These are phyloP conservation scores for Portevinia maculata DNA, from an alignment of 2,888 invertebrate species.

Conservation along the genomic window DNA sequence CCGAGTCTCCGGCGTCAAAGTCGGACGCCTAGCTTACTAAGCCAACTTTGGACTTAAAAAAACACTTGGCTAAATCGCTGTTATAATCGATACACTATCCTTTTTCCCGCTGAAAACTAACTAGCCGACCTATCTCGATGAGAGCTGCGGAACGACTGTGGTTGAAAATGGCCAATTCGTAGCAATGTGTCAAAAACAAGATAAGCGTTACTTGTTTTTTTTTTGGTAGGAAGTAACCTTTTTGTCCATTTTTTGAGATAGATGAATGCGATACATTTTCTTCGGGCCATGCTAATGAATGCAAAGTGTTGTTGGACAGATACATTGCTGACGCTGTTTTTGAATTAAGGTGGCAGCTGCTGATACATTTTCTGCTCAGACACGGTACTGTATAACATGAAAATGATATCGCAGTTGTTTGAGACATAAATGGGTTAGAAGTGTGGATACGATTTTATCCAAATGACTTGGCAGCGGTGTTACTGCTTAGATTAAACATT, in stretches of 20 bases:
- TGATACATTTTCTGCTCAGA: constrained; percentile 67
- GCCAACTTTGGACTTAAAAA: no score
- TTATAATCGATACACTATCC: no score
- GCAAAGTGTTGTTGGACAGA: constrained; percentile 64
- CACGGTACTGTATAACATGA: constrained; percentile 32
- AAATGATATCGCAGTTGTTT: constrained; percentile 61
- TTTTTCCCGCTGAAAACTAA: no score
- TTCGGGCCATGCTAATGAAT: constrained; percentile 59
- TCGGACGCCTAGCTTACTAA: no score
- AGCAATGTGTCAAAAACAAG: constrained; percentile 74
- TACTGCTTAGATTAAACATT: constrained; percentile 64
- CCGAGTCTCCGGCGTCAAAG: no score
- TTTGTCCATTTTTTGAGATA: constrained; percentile 68
- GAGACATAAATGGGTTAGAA: constrained; percentile 66
- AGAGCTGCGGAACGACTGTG: no score
- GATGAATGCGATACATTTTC: constrained; percentile 71
- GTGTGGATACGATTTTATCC: constrained; percentile 74
- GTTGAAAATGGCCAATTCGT: constrained; percentile 72
- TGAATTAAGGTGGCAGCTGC: constrained; percentile 73
- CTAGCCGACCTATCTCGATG: no score
- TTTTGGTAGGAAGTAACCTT: constrained; percentile 63
- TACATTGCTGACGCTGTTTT: constrained; percentile 59
- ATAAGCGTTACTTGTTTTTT: constrained; percentile 54
- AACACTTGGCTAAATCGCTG: no score
- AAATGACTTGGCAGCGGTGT: constrained; percentile 47